Evolutionary conservation across 23 tunicate genomes (phyloP).

Genomic region (Trididemnum miniatum): DNA sequence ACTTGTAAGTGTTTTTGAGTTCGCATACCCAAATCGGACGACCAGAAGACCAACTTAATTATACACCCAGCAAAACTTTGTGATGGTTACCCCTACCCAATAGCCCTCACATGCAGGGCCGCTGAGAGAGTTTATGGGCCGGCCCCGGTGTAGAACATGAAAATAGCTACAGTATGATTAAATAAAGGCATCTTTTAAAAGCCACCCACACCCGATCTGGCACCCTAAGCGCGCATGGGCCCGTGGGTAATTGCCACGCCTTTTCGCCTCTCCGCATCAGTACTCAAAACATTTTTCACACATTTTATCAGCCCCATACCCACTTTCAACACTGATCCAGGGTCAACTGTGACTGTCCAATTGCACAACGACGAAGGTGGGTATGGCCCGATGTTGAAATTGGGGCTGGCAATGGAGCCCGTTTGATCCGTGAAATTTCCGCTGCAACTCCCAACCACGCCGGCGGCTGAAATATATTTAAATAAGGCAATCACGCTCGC

Average conservation of each 20-base stretch:
- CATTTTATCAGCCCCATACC: no score
- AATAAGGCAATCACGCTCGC: no score
- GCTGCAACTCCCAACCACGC: conserved; percentile 58
- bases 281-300: no score
- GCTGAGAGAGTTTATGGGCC: no score
- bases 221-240: no score
- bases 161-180: no score
- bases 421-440: conserved; percentile 32
- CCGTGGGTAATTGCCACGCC: no score
- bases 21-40: background rate
- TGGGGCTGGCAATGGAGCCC: conserved; percentile 76
- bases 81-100: background rate
- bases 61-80: background rate
- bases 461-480: background rate
- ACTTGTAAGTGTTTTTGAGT: background rate
- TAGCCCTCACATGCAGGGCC: background rate
- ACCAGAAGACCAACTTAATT: no score
- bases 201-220: no score
- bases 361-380: conserved; percentile 52
- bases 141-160: no score
- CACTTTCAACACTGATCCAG: conserved; percentile 48
- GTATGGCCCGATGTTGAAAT: conserved; percentile 52
- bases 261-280: no score
- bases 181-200: no score
- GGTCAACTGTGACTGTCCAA: conserved; percentile 45